Conservation (phyloP, 2,797 vertebrate species). For the Enteromius fasciolatus region DNA sequence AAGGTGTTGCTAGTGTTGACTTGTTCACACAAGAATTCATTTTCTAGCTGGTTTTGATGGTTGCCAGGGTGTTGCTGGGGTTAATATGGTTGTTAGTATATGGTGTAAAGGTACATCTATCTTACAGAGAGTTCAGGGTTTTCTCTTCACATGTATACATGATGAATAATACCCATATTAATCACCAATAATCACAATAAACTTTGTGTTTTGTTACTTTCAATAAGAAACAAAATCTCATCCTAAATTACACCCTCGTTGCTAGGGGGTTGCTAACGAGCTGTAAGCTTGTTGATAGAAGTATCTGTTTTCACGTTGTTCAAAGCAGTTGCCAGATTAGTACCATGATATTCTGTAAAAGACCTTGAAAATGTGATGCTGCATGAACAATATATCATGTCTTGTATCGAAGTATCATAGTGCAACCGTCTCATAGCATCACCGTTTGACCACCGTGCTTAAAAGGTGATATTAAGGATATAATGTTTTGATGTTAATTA, state of each 20-base stretch:
- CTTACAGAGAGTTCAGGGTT: background rate
- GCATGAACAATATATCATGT: background rate
- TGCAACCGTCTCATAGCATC: background rate
- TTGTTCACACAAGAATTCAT: no score
- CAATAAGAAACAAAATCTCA: background rate
- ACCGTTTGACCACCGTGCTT: conserved; percentile 17
- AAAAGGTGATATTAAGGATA: conserved; percentile 20
- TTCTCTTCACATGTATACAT: no score
- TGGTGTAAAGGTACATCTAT: background rate
- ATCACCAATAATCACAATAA: background rate
- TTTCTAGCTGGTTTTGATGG: no score
- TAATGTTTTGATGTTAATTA: conserved; percentile 41
- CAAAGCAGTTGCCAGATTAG: background rate
- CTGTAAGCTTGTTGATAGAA: background rate
- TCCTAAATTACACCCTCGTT: background rate
- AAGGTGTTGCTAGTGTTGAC: conserved; percentile 70
- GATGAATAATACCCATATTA: background rate
- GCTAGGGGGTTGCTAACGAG: background rate
- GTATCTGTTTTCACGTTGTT: background rate
- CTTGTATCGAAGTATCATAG: background rate
- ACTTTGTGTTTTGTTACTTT: background rate
- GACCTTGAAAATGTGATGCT: background rate
- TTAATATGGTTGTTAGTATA: no score
- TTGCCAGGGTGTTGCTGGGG: no score
- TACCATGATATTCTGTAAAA: background rate